Evolutionary conservation across 2,797 vertebrate genomes (phyloP), one percentile per base, ranked within the genome.

Genomic region (Salarias fasciatus): DNA sequence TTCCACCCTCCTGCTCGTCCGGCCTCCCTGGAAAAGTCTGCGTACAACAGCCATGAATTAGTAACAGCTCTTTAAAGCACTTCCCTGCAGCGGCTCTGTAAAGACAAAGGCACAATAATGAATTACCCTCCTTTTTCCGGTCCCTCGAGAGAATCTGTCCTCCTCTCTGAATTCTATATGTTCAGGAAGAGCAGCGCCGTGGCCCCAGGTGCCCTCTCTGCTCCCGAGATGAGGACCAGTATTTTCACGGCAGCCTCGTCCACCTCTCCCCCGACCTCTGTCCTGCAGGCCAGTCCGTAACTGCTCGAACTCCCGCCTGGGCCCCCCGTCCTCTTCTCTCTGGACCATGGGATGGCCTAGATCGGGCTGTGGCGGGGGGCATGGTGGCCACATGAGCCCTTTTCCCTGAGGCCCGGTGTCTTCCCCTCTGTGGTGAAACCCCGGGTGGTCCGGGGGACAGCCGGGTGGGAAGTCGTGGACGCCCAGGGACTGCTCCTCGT

Each of bases 91-190:
- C 6, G 12, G 10, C 40, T 54, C 3, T 3, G 38, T 1, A 13
- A 43, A 54, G 36, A 37, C 3, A 18, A 51, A 3, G 1, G 8
- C 7, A 8, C 36, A 40, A 5, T 38, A 52, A 6, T 6, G 37
- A 40, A 73, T 89, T 64, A 94, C 92, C 87, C 86, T 90, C 65
- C 84, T 88, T 44, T 85, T 89, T 44, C 84, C 69, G 0, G 49
- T 15, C 5, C 77, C 87, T 69, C 77, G 84, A 47, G 70, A 55
- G 43, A 88, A 89, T 56, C 80, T 75, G 24, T 91, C 89, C 11
- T 92, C 91, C 12, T 92, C 91, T 57, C 69, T 51, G 43, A 77
- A 90, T 15, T 92, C 89, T 13, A 83, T 77, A 69, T 86, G 87
- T 63, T 86, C 82, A 31, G 80, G 47, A 43, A 60, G 86, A 53